Base-by-base conservation (phyloP, 2,797 vertebrate species). In the Anisognathus igniventris region DNA sequence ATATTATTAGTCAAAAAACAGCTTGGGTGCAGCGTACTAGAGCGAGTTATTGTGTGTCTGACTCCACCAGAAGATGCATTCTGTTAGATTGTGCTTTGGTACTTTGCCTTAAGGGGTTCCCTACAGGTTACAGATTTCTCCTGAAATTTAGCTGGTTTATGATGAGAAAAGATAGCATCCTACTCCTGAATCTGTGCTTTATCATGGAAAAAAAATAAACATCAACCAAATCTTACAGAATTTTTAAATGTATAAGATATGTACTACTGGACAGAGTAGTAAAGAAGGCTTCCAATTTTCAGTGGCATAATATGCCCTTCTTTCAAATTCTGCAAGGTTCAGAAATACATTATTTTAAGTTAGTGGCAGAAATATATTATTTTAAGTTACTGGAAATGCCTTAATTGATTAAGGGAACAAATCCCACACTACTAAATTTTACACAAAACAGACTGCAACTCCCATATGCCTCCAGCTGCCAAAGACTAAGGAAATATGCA, bases 361-460 rank as follows among this genome's bases (percentile, higher is more conserved):
- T 30, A 90, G 45, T 53, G 28, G 57, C 37, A 82, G 64, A 75
- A 91, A 79, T 48, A 40, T 0, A 37, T 80, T 74, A 56, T 42
- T 85, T 92, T 64, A 71, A 53, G 18, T 64, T 64, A 91, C 25
- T 65, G 37, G 70, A 88, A 93, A 92, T 68, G 19, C 20, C 76
- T 90, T 86, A 86, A 85, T 31, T 86, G 39, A 95, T 50, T 45
- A 80, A 57, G 17, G 28, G 57, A 93, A 57, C 50, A 96, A 91
- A 95, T 60, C 37, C 19, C 56, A 71, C 1, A 1, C 40, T n/a
- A 54, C 28, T 73, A 56, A 22, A 88, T 92, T 93, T 95, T 92
- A 95, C 54, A 94, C 47, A 88, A 93, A 90, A 74, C 54, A 96
- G 82, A 88, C n/a, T 56, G 84, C 54, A 80, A 93, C 30, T 50